Conservation (phyloP, 2,797 vertebrate genomes). For the Ibycter americanus region DNA sequence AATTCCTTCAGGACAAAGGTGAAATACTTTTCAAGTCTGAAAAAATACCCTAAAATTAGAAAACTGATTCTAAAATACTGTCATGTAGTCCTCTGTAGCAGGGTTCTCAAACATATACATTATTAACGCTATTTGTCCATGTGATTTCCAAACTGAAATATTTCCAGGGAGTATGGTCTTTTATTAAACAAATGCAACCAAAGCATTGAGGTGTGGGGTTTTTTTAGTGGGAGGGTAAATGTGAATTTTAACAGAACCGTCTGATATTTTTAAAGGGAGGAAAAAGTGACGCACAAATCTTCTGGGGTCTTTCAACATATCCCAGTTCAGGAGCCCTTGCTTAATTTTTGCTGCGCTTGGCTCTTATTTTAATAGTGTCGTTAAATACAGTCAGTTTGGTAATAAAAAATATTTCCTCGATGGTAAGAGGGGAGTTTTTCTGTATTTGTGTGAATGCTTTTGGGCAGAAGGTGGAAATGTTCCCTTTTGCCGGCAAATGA, state of each 20-base stretch:
- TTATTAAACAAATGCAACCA: not conserved
- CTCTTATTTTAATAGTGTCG: not conserved
- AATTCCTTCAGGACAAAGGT: not conserved
- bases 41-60: not conserved
- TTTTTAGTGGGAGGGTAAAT: not conserved
- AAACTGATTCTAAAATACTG: not conserved
- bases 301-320: not conserved
- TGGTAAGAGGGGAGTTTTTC: not conserved
- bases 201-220: not conserved
- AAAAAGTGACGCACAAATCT: not conserved
- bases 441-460: not conserved
- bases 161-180: not conserved
- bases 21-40: not conserved
- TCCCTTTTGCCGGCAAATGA: not conserved
- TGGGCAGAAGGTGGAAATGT: not conserved
- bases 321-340: not conserved
- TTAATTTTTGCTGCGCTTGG: not conserved
- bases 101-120: not conserved
- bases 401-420: conserved; percentile 24
- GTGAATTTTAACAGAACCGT: not conserved
- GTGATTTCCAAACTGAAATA: not conserved
- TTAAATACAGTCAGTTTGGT: not conserved
- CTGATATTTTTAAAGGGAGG: not conserved
- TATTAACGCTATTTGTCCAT: conserved; percentile 3
- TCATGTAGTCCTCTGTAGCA: not conserved